phyloP scores from a whole-genome alignment of 2,113 vertebrate species.

The Rhabdornis inornatus region DNA sequence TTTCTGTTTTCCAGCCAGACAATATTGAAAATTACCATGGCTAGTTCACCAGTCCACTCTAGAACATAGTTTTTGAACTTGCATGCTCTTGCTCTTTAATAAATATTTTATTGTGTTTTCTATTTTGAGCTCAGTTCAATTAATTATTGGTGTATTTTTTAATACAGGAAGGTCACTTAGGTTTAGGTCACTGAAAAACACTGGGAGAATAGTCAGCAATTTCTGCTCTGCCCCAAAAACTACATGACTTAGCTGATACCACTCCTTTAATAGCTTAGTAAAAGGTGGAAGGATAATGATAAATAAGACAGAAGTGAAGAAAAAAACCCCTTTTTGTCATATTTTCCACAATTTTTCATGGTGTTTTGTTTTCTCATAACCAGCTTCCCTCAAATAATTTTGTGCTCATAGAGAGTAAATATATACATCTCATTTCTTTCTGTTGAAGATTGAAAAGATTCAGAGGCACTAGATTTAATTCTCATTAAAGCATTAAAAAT shows the following conservation, averaged over 20 bases:
- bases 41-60: not conserved
- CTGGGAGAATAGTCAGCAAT: not conserved
- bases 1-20: not conserved
- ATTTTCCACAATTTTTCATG: not conserved
- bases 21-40: not conserved
- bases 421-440: not conserved
- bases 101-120: not conserved
- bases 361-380: not conserved
- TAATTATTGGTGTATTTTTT: not conserved
- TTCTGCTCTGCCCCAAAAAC: not conserved
- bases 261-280: not conserved
- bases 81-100: not conserved
- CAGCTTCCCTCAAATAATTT: not conserved
- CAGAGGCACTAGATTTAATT: not conserved
- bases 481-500: not conserved
- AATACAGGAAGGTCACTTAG: not conserved
- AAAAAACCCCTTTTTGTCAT: accelerated
- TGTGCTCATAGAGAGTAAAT: not conserved
- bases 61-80: not conserved
- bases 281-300: not conserved
- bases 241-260: not conserved
- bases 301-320: not conserved
- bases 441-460: not conserved
- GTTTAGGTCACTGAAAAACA: not conserved
- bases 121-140: not conserved